Base-by-base conservation (phyloP, 1,140 invertebrate species). In the Conus betulinus region DNA sequence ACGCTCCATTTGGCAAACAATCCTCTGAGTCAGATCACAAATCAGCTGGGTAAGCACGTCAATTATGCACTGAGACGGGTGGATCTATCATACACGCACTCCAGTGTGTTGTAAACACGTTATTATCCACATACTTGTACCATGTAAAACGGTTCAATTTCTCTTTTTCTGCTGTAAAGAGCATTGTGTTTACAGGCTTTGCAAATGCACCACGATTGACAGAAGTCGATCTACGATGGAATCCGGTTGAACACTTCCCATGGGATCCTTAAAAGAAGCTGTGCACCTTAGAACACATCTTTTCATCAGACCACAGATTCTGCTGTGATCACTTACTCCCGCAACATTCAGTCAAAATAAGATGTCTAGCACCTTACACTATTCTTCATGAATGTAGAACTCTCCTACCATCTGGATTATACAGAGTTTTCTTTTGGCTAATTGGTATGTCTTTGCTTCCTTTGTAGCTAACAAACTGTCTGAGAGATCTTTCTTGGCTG, bases 341-440 rank as follows among this genome's bases (percentile, higher is more conserved):
- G 25, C 13, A 60, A 6, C n/a, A 78, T 20, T 87, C 90, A 17
- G n/a, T 79, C 10, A 82, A 39, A 51, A 7, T 39, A 11, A 23
- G 17, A 4, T 89, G 88, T 51, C 52, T 78, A 51, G 83, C 84
- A 13, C 88, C 83, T 23, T 27, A 63, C 20, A 78, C 85, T 27
- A 84, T 88, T 52, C 84, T 92, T 57, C 91, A 91, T 3, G 91
- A 91, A 5, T 92, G 91, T 83, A 78, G 79, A 23, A 87, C 91
- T 63, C 78, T 92, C 39, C 85, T 92, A 57, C 63, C 79, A 52
- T 86, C 87, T n/a, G 71, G 84, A 53, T 20, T 88, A 39, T 81
- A 91, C 3, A 71, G 89, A 17, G 82, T 90, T 10, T 83, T 84
- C 15, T 76, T 92, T 4, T 91, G 55, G 86, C 39, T 91, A 63